Conservation (phyloP, 2,797 vertebrate species). For the Graptemys geographica region DNA sequence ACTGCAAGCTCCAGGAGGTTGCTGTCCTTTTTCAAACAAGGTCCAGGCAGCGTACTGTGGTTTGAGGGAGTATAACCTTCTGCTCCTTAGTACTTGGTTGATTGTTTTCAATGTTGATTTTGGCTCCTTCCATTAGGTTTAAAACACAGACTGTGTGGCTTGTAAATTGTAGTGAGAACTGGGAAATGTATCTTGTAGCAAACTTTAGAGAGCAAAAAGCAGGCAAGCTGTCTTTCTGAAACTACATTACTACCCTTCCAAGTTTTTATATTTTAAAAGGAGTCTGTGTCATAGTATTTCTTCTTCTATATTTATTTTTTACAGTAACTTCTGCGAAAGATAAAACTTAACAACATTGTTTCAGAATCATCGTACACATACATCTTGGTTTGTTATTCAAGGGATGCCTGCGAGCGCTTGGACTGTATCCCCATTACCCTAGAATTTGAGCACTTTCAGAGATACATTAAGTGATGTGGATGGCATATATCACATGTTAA, state of each 20-base stretch:
- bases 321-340: not conserved
- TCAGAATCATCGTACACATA: not conserved
- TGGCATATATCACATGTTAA: not conserved
- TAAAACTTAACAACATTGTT: not conserved
- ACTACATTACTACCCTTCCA: not conserved
- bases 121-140: constrained; percentile 49
- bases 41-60: not conserved
- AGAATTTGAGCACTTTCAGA: not conserved
- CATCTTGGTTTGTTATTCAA: not conserved
- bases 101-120: constrained; percentile 61
- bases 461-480: not conserved
- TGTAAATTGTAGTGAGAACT: constrained; percentile 4
- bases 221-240: not conserved
- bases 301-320: not conserved
- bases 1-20: not conserved
- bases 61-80: constrained; percentile 29
- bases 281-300: not conserved
- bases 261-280: not conserved
- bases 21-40: not conserved
- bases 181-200: not conserved
- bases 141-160: constrained; percentile 58
- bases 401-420: not conserved
- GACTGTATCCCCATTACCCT: not conserved
- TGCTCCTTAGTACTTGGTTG: constrained; percentile 66
- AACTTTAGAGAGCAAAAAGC: not conserved